Evolutionary conservation across 35 echinoderm and acorn worm species (phyloP), one percentile per base, ranked within the genome.

Genomic region (Amphiura filiformis): DNA sequence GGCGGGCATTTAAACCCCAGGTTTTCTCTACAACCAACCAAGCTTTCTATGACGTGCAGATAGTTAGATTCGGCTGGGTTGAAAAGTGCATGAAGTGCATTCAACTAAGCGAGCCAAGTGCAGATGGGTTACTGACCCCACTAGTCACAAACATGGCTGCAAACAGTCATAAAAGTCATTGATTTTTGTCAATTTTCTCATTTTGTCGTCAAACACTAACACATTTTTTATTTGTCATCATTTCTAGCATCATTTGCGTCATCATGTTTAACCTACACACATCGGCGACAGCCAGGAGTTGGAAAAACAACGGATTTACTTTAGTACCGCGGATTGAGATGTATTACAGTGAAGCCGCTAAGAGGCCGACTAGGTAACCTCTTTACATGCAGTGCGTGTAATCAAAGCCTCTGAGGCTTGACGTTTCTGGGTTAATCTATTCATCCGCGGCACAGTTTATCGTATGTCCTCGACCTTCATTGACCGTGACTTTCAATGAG

Each of bases 391-490:
- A 83, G 39, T 47, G 39, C 15, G 77, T 36, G 77, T 35, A 34
- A 18, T 34, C 0, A 22, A 30, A n/a, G 32, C 81, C 56, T 39
- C 38, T 37, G 38, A 47, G 81, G 81, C 81, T n/a, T 39, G 39
- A 47, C 37, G 56, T 44, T 83, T 83, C 81, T 83, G 33, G 81
- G 81, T 83, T 47, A 83, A 83, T 83, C 18, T 31, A 83, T 83
- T 83, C 81, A 83, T 49, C 81, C 81, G 81, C 81, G 81, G 81
- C 81, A 83, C 81, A 83, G 81, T 44, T 83, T n/a, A n/a, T n/a
- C n/a, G 81, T 47, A 39, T 83, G 81, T 39, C 81, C 81, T 83
- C 81, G 81, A 83, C 81, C 81, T 83, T 83, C 81, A 39, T 44
- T 47, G 81, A 83, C 81, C 81, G 81, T 83, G 81, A 83, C 81